These are phyloP conservation scores for Hylaeus anthracinus DNA, from an alignment of 1,140 invertebrate species.

Conservation along the genomic window DNA sequence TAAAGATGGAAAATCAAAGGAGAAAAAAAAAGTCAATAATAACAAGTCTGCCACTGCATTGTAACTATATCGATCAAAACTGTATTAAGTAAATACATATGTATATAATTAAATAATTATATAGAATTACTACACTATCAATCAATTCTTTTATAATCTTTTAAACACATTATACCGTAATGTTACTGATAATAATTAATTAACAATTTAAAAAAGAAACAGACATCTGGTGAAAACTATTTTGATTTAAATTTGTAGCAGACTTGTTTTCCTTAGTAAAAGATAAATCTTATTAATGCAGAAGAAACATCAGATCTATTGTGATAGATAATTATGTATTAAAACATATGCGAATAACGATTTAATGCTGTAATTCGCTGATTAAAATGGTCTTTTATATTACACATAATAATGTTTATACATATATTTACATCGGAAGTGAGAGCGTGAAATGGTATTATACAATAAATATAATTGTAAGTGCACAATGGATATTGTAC, in stretches of 20 bases:
- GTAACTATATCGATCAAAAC: constrained; percentile 48
- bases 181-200: constrained; percentile 1
- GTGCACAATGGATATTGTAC: constrained; percentile 36
- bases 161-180: neutral
- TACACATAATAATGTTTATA: constrained; percentile 51
- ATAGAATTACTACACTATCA: too few relatives aligned
- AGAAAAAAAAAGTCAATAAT: constrained; percentile 60
- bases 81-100: constrained; percentile 33
- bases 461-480: constrained; percentile 46
- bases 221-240: too few relatives aligned
- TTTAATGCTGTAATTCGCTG: constrained; percentile 76
- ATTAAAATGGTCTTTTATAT: constrained; percentile 37
- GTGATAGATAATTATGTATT: neutral
- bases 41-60: constrained; percentile 55
- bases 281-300: neutral
- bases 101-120: constrained; percentile 11
- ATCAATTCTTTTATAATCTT: neutral
- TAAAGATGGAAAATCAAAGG: constrained; percentile 60
- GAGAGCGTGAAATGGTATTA: constrained; percentile 28
- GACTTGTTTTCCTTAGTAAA: constrained; percentile 6
- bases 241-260: neutral
- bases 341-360: constrained; percentile 28
- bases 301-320: neutral
- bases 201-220: too few relatives aligned
- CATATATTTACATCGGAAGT: constrained; percentile 49